Base-by-base conservation (phyloP, 2,113 vertebrate genomes). In the Ciconia maguari region DNA sequence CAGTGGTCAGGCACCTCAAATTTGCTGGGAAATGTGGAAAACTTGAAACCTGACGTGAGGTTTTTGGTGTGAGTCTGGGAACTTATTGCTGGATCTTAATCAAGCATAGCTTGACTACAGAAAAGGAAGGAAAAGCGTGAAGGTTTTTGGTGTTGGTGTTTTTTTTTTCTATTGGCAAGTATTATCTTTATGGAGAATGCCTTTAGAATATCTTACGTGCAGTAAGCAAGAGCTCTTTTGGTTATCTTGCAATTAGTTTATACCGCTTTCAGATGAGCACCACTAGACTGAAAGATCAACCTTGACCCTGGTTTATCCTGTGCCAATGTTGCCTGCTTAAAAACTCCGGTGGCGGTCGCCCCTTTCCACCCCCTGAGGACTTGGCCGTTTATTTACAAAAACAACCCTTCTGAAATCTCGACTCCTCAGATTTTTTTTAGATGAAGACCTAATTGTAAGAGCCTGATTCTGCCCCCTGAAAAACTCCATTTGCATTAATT, bases 41-140 rank as follows among this genome's bases (percentile, higher is more conserved):
- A 66, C 51, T 55, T 58, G 93, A 97, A 97, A 97, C 83, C 84
- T 92, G 79, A 65, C 51, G 2, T 80, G 54, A 69, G 29, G 22
- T 17, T 95, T 96, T 91, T 83, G 54, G 62, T 66, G 41, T 9
- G 71, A 86, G 74, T 54, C 77, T 55, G 24, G 81, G 76, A 93
- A 93, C n/a, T 26, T 94, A 71, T 10, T 87, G 66, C 74, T 95
- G 88, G 83, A 93, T 86, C 58, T 85, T 93, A 94, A 77, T 95
- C 95, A 92, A 97, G 76, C 32, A 4, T 49, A 89, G 76, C 52
- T 87, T 90, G 83, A 89, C 51, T 42, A 72, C 46, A 60, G 72
- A 87, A 94, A 71, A 87, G 76, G 96, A 94, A 97, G 91, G 90
- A 92, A 97, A 83, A 96, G 16, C 2, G 1, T 65, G 87, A 95